Evolutionary conservation across 2,888 invertebrate genomes (phyloP).

Genomic region (Torymus texanus): DNA sequence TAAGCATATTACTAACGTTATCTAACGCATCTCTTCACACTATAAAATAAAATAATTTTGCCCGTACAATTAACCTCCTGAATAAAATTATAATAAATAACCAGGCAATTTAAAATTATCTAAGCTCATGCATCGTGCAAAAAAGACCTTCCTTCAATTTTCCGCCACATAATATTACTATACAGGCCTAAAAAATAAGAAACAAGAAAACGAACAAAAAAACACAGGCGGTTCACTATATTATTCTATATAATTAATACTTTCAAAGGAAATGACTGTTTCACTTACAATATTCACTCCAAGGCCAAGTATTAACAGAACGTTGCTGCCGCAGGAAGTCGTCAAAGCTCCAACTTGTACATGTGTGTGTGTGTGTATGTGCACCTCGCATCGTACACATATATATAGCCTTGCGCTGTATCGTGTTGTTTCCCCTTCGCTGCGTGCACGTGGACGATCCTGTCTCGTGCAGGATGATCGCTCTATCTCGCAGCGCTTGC

Average conservation of each 20-base stretch:
- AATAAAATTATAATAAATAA: too few relatives aligned
- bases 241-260: conserved; percentile 40
- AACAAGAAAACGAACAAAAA: conserved; percentile 5
- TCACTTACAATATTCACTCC: conserved; percentile 41
- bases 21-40: too few relatives aligned
- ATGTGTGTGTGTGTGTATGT: too few relatives aligned
- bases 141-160: conserved; percentile 8
- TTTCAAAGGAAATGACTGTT: conserved; percentile 44
- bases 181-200: not conserved
- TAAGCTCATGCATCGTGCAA: not conserved
- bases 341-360: not conserved
- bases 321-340: conserved; percentile 35
- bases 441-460: not conserved
- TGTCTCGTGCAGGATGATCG: conserved; percentile 17
- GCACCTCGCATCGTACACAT: too few relatives aligned
- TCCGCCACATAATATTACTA: not conserved
- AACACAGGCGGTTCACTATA: not conserved
- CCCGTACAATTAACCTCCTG: too few relatives aligned
- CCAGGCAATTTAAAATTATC: too few relatives aligned
- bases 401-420: not conserved
- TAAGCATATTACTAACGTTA: too few relatives aligned
- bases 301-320: conserved; percentile 10
- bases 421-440: not conserved
- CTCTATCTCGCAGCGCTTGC: conserved; percentile 7
- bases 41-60: too few relatives aligned